Evolutionary conservation across 2,888 invertebrate genomes (phyloP), one percentile per base, ranked within the genome.

Genomic region (Rosalia funebris): DNA sequence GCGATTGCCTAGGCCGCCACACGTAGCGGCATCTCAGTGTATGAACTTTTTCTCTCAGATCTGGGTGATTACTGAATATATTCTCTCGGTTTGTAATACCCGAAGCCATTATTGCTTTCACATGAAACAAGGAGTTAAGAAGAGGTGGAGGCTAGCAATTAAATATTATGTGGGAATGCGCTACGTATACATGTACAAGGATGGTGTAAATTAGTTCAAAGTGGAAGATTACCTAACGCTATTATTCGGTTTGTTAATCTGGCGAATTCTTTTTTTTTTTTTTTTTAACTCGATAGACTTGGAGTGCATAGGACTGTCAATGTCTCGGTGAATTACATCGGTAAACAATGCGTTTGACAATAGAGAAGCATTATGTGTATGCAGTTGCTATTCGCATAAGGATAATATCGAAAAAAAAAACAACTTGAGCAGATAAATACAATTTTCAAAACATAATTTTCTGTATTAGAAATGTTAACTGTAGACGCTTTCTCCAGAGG

Each of bases 91-190:
- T 50, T 42, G 53, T 17, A 32, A 32, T 32, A 11, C 9, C 19
- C 53, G 42, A 52, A 36, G 52, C 32, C 32, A 41, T 42, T 53
- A 14, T 53, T 53, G 53, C 53, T 53, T 53, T 53, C 53, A 53
- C 53, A 17, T n/a, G 42, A n/a, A 42, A 32, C 53, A 42, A 53
- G 41, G 31, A n/a, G 9, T 53, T 41, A 16, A 42, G 41, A 53
- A 53, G 53, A 53, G 41, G 53, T 53, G 53, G 53, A 53, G 41
- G 53, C 11, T 31, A 17, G 20, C 34, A n/a, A 34, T 34, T n/a
- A 25, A 25, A 25, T 25, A 37, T 39, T 17, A 48, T 20, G 14
- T n/a, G 9, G 11, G 11, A 11, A 19, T n/a, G 31, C 17, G 47
- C 25, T n/a, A n/a, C n/a, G n/a, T n/a, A n/a, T 14, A 36, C 37